These are phyloP conservation scores for Montipora foliosa DNA, from an alignment of 64 coral and sea anemone species.

Conservation along the genomic window DNA sequence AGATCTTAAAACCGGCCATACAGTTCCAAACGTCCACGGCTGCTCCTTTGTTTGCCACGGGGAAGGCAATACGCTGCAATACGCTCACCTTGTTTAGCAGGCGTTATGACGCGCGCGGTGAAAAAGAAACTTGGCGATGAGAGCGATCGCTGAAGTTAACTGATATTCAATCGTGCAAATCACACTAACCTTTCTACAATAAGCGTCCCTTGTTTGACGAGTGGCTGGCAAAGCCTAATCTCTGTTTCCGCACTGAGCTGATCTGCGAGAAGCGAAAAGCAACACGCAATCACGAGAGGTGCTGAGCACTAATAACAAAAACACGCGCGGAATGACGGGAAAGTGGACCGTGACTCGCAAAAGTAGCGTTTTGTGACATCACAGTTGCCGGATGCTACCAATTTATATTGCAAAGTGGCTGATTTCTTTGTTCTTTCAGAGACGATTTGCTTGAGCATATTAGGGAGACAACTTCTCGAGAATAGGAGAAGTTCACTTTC, in stretches of 20 bases:
- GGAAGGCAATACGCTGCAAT: not conserved
- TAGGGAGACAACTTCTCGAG: too few relatives aligned
- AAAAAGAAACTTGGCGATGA: not conserved
- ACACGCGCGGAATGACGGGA: conserved; percentile 33
- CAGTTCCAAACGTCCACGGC: not conserved
- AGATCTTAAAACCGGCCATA: not conserved
- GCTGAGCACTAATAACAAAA: not conserved
- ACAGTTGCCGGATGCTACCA: too few relatives aligned
- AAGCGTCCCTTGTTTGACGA: not conserved
- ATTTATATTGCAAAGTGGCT: too few relatives aligned
- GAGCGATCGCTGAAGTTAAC: not conserved
- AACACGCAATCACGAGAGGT: not conserved
- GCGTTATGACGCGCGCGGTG: too few relatives aligned
- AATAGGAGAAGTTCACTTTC: too few relatives aligned
- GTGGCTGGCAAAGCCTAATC: not conserved
- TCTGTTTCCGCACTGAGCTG: not conserved
- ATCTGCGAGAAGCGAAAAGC: not conserved
- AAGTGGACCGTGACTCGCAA: not conserved
- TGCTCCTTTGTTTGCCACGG: not conserved
- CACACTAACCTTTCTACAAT: not conserved
- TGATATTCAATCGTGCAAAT: not conserved
- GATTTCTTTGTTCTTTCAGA: too few relatives aligned
- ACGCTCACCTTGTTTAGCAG: too few relatives aligned
- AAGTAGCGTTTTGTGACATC: too few relatives aligned
- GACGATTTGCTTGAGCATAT: too few relatives aligned